Conservation (phyloP, 2,113 vertebrate genomes). For the Gallinago media region DNA sequence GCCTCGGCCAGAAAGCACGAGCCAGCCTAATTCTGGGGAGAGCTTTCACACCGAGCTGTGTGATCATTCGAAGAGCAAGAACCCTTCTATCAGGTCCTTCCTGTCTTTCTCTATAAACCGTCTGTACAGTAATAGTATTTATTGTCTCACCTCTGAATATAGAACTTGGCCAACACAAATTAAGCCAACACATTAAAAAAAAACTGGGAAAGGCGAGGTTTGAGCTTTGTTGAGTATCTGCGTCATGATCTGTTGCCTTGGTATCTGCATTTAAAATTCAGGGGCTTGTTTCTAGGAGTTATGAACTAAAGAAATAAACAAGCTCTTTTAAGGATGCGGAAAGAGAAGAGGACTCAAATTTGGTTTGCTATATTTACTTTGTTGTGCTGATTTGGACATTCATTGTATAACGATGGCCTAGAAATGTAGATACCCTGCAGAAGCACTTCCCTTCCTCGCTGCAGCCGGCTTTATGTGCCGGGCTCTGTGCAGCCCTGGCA, state of each 20-base stretch:
- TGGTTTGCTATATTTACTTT: background rate
- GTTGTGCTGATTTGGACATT: background rate
- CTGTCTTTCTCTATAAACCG: background rate
- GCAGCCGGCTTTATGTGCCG: background rate
- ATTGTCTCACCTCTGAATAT: background rate
- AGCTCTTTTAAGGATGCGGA: background rate
- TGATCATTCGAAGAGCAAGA: background rate
- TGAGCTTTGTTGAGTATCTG: background rate
- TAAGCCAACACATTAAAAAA: background rate
- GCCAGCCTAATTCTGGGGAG: background rate
- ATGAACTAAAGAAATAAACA: background rate
- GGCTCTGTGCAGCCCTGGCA: background rate
- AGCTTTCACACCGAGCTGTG: background rate
- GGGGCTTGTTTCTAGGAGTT: slow-evolving; percentile 5
- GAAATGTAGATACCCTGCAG: background rate
- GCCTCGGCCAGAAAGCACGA: background rate
- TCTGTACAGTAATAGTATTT: background rate
- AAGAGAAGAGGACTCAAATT: background rate
- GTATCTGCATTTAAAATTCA: slow-evolving; percentile 11
- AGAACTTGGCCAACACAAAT: background rate
- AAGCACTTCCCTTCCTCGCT: background rate
- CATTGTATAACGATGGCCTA: background rate
- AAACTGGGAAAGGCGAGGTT: background rate
- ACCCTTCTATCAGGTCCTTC: background rate
- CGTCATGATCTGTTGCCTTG: background rate